A percentile compares a stretch with the other conserved stretches of the same genome.
Conservation (phyloP, 2,888 invertebrate species). For the Caenorhabditis sp. region DNA sequence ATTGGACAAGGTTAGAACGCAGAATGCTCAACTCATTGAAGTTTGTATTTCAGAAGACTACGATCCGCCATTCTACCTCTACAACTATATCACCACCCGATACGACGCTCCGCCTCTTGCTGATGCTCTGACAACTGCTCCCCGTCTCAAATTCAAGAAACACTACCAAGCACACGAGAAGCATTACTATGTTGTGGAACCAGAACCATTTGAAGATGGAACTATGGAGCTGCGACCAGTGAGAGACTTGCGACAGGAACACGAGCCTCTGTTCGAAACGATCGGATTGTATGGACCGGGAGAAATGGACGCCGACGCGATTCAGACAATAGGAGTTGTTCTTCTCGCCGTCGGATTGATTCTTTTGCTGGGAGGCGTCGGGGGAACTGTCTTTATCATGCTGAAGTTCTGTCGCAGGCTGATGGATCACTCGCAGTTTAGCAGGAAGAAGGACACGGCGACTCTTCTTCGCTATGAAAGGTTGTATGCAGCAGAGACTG, state of each 20-base stretch:
- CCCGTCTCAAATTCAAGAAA: background rate
- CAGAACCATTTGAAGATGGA: constrained; percentile 29
- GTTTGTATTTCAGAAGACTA: constrained; percentile 22
- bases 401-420: constrained; percentile 10
- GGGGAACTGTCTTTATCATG: constrained; percentile 13
- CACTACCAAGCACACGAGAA: background rate
- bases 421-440: background rate
- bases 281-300: too few species aligned
- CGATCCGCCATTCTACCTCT: constrained; percentile 39
- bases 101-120: constrained; percentile 28
- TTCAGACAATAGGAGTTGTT: background rate
- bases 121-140: constrained; percentile 17
- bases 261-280: too few species aligned
- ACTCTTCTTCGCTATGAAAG: constrained; percentile 1
- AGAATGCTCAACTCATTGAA: too few species aligned
- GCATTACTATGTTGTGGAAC: background rate
- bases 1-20: constrained; percentile 27
- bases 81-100: constrained; percentile 37
- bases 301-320: too few species aligned
- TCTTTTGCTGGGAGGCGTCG: background rate
- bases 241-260: too few species aligned
- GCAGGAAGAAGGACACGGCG: background rate
- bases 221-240: constrained; percentile 8
- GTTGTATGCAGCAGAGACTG: background rate
- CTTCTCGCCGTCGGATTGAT: background rate